Base-by-base conservation (phyloP, 2,113 vertebrate species). In the Oostethus manadensis region DNA sequence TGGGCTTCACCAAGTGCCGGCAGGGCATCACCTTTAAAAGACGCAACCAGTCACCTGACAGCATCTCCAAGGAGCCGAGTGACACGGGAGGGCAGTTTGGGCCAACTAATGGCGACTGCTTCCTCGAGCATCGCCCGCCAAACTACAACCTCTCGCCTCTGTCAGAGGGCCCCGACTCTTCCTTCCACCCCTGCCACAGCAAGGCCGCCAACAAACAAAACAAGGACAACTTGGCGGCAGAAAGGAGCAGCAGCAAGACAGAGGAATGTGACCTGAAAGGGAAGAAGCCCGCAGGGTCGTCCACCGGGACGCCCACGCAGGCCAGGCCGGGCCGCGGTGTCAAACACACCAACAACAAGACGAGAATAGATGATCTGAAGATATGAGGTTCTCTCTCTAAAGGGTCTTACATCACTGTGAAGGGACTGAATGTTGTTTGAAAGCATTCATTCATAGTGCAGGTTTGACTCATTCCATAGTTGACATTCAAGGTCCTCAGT, bases 1-100 rank as follows among this genome's bases (percentile, higher is more conserved):
- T 94, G 77, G 89, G 88, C 51, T 83, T 90, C 84, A 92, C 89
- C 72, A 93, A 91, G 74, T 92, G 90, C 65, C 29, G 80, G 4
- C 85, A 82, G 58, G 73, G 84, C 3, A 67, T 86, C 6, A 79
- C 62, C 23, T 85, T 62, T 78, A 84, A 63, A 55, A 73, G 44
- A 21, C 0, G 4, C 0, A 0, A 22, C 0, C 61, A 0, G 3
- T 16, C 50, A 18, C 10, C 18, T 0, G 58, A 42, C 17, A 21
- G 1, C 3, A 43, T 49, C n/a, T 46, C 47, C 18, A 82, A 84
- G 64, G 76, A 68, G 7, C 81, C 69, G 16, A 61, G 62, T 0
- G 79, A 77, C n/a, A 18, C 57, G 0, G 69, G 79, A 0, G 83
- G 74, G 29, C 79, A 84, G 0, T 86, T 84, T 8, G 84, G 70